Evolutionary conservation across 2,113 vertebrate species (phyloP), one percentile per base, ranked within the genome.

Genomic region (Nicator chloris): DNA sequence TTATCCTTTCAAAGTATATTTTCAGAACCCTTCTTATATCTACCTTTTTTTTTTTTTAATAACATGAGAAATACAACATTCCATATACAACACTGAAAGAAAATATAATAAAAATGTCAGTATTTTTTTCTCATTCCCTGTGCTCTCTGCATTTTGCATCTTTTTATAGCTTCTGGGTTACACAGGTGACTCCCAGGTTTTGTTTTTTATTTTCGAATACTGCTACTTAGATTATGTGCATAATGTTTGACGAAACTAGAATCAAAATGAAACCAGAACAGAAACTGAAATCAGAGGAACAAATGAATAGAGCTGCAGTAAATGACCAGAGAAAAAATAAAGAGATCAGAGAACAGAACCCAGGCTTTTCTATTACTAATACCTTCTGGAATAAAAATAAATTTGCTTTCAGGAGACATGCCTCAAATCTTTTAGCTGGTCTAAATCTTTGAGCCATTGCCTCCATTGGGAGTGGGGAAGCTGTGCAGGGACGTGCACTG

Each of bases 251-350:
- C 50, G 76, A 81, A 93, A 85, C 40, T 44, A 68, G 64, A 94
- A 78, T 54, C 16, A 78, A 92, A 95, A 86, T 63, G 60, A 92
- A 78, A 82, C 45, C 75, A 88, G 78, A 91, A 79, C 45, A 95
- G 75, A 96, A 95, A 91, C 10, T 92, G 77, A 95, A 97, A 93
- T 92, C 65, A 93, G 57, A 92, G 57, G 54, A 44, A 86, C 51
- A 88, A 92, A 45, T 73, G 69, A 93, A 85, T 40, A 15, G 54
- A 92, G 37, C 20, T 64, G 59, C 63, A 90, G 40, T 71, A 88
- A 94, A 81, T 71, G 59, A 53, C 42, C 18, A 68, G 51, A 53
- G 68, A 60, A 94, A 95, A 94, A 91, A 91, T 40, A 86, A 76
- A 77, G 42, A 71, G 15, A 75, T 71, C 57, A 88, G 28, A 49